Evolutionary conservation across 2,797 vertebrate species (phyloP), one percentile per base, ranked within the genome.

Genomic region (Enoplosus armatus): DNA sequence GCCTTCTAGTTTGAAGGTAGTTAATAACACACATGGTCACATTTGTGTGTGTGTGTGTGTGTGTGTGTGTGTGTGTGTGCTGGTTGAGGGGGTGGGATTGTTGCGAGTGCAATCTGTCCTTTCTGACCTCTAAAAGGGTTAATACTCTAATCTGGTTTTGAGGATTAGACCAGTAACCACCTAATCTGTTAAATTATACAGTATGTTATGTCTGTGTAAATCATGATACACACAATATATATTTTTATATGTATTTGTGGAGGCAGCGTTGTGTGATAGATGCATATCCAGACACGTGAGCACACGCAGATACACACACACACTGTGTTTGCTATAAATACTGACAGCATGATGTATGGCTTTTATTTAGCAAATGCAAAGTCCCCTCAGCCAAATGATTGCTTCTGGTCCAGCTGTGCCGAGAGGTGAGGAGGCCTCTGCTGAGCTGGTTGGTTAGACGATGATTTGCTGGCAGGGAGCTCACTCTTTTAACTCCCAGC

Each of bases 361-460:
- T 89, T 82, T 78, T 85, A 90, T 89, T 85, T 75, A 75, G 72
- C 73, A 79, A 85, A 87, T 80, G 72, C 75, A 89, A 77, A 85
- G 67, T 80, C 84, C 16, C 64, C 78, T 85, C 86, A 87, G 83
- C 84, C 84, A 87, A 80, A 86, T 89, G 80, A 91, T 85, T 87
- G 70, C 83, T 80, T 86, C 56, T 75, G 79, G 59, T 82, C 80
- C 73, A 56, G 82, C 79, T 74, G 72, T 73, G 72, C 72, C 26
- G 62, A 75, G 53, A n/a, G 83, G 61, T 72, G 78, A 78, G 45
- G 66, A 70, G 61, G 60, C 45, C 33, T 74, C 62, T 37, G 77
- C 74, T 82, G 72, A 83, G 83, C 72, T 60, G 72, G 59, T 62
- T 69, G 60, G 76, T 82, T 70, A 56, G 26, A 59, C 15, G 18